phyloP scores from a whole-genome alignment of 2,888 invertebrate species.

The Meteorus cinctellus region DNA sequence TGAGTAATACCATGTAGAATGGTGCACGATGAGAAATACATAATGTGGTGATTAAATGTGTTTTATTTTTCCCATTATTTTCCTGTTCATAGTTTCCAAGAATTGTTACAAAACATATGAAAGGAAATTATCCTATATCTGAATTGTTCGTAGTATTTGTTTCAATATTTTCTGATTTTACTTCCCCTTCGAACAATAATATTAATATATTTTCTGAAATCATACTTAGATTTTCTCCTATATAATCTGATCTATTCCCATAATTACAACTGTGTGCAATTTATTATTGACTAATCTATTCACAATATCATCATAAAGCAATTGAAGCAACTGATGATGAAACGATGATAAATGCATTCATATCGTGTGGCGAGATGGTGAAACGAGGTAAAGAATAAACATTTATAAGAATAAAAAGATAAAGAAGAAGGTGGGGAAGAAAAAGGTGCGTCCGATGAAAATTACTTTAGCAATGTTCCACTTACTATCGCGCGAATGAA shows the following conservation, averaged over 20 bases:
- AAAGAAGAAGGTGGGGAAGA: not conserved
- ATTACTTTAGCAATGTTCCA: conserved; percentile 35
- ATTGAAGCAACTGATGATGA: conserved; percentile 19
- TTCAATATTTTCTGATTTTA: not conserved
- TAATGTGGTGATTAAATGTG: not conserved
- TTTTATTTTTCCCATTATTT: not conserved
- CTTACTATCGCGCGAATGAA: conserved; percentile 33
- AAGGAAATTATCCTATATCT: not conserved
- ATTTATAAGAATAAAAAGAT: conserved; percentile 1
- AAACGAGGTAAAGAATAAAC: not conserved
- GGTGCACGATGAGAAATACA: not conserved
- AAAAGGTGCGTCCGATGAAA: conserved; percentile 36
- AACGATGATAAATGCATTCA: not conserved
- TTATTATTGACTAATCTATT: conserved; percentile 14
- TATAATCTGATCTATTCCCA: conserved; percentile 12
- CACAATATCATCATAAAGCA: conserved; percentile 16
- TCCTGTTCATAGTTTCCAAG: not conserved
- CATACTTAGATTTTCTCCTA: not conserved
- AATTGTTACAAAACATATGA: conserved; percentile 3
- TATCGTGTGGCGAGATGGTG: not conserved
- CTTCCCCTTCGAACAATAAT: not conserved
- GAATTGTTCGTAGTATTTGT: conserved; percentile 2
- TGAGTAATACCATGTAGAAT: not conserved
- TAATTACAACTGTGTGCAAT: conserved; percentile 17
- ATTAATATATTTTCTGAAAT: not conserved